A percentile compares a stretch with the other conserved stretches of the same genome.
These are phyloP conservation scores for Amphiprion ocellaris DNA, from an alignment of 2,113 vertebrate genomes.

Conservation along the genomic window DNA sequence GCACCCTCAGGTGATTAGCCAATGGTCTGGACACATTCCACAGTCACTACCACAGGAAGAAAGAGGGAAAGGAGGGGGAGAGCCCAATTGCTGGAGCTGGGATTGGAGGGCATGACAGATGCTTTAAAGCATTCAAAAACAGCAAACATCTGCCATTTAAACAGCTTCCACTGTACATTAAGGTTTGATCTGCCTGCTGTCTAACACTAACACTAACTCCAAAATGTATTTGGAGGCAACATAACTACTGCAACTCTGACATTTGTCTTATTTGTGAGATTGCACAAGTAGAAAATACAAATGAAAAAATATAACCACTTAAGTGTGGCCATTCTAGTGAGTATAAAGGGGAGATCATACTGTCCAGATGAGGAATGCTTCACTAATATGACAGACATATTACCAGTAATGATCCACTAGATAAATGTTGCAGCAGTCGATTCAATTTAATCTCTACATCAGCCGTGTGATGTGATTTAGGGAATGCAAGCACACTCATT, in stretches of 20 bases:
- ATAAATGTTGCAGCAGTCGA: slow-evolving; percentile 75
- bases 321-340: slow-evolving; percentile 51
- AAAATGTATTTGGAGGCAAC: slow-evolving; percentile 20
- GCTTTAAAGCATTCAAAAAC: too few species aligned
- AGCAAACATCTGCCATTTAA: too few species aligned
- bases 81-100: too few species aligned
- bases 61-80: too few species aligned
- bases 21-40: too few species aligned
- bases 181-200: neutral
- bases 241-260: slow-evolving; percentile 21
- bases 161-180: neutral
- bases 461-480: slow-evolving; percentile 73
- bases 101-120: too few species aligned
- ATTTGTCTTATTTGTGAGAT: slow-evolving; percentile 62
- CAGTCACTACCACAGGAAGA: too few species aligned
- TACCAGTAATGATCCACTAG: slow-evolving; percentile 71
- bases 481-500: slow-evolving; percentile 41
- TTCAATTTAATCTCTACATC: slow-evolving; percentile 80
- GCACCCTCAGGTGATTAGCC: too few species aligned
- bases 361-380: slow-evolving; percentile 67
- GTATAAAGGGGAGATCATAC: slow-evolving; percentile 47
- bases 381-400: slow-evolving; percentile 76
- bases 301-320: slow-evolving; percentile 64
- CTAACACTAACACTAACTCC: neutral
- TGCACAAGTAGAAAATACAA: slow-evolving; percentile 56